Evolutionary conservation across 2,113 vertebrate species (phyloP), one percentile per base, ranked within the genome.

Genomic region (Hemibagrus wyckioides): DNA sequence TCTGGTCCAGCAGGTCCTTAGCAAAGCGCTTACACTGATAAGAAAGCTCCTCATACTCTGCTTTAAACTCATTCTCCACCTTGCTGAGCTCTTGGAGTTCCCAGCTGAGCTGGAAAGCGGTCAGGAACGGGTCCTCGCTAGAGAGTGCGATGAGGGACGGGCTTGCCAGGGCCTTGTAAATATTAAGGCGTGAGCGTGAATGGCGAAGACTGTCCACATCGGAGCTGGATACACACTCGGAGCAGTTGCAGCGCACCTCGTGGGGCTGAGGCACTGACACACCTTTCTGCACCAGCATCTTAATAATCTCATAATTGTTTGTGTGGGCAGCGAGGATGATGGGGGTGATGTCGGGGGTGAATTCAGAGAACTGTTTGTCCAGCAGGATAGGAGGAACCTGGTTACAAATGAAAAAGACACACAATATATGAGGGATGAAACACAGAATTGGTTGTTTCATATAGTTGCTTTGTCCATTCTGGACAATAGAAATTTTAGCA

Each of bases 281-380:
- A 0, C 98, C 98, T 80, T 97, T 97, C 93, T 98, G 98, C 44
- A 99, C 95, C 6, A 99, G 94, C 80, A 99, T 95, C 90, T 99
- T 99, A 91, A 99, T 98, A 82, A 99, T 97, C 92, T 99, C 96
- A 0, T 99, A 99, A 93, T 99, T 99, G 94, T 99, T 99, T 48
- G 98, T 99, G 93, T 99, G 98, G 36, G 98, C 98, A 28, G 98
- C 98, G 87, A 99, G 93, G 93, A 99, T 97, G 92, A 99, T 99
- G 2, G 98, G 98, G 0, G 98, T 99, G 79, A 99, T 98, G 93
- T 99, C 98, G 0, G 98, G 98, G 0, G 98, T 99, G 91, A 99
- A 99, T 94, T 98, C 97, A 0, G 98, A 99, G 92, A 99, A 99
- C 92, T 99, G 98, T 86, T 96, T 98, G 94, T 99, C 96, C 65